Percentiles rank a stretch among this genome's conserved stretches.
Evolutionary conservation across 2,888 invertebrate genomes (phyloP).

Genomic region (Cyclophora punctaria): DNA sequence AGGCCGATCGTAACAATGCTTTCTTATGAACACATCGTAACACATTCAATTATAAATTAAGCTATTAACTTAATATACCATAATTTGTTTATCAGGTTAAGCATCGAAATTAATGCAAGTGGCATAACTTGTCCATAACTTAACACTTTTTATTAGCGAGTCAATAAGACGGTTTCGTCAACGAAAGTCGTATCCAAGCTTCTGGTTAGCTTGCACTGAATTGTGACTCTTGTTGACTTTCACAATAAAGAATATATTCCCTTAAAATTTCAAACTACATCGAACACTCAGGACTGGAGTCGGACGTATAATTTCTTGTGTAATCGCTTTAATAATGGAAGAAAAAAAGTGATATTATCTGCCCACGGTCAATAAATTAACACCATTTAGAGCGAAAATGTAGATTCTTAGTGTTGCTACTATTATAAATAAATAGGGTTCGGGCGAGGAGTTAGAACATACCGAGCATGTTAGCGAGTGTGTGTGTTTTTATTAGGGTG

Average conservation of each 20-base stretch:
- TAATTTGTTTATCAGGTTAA: slow-evolving; percentile 75
- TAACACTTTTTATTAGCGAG: slow-evolving; percentile 72
- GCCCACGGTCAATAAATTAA: slow-evolving; percentile 76
- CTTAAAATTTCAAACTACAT: slow-evolving; percentile 23
- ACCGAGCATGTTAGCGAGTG: slow-evolving; percentile 43
- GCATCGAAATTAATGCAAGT: slow-evolving; percentile 75
- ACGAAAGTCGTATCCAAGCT: slow-evolving; percentile 54
- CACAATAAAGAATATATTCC: slow-evolving; percentile 29
- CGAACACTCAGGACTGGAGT: slow-evolving; percentile 54
- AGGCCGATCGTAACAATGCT: slow-evolving; percentile 58
- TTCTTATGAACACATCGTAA: slow-evolving; percentile 63
- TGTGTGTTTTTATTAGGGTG: slow-evolving; percentile 72
- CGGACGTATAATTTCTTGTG: slow-evolving; percentile 73
- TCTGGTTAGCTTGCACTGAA: slow-evolving; percentile 20
- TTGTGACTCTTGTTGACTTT: slow-evolving; percentile 23
- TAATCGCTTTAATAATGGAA: slow-evolving; percentile 74
- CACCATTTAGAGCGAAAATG: slow-evolving; percentile 75
- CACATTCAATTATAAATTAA: slow-evolving; percentile 73
- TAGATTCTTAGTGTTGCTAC: slow-evolving; percentile 73
- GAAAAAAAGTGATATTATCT: slow-evolving; percentile 75
- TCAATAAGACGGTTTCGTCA: slow-evolving; percentile 69
- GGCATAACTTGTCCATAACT: slow-evolving; percentile 73
- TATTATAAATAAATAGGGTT: slow-evolving; percentile 68
- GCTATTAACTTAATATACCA: slow-evolving; percentile 73
- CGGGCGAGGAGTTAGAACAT: slow-evolving; percentile 44